Conservation (phyloP, 1,140 invertebrate genomes). For the Drosophila fuyamai region DNA sequence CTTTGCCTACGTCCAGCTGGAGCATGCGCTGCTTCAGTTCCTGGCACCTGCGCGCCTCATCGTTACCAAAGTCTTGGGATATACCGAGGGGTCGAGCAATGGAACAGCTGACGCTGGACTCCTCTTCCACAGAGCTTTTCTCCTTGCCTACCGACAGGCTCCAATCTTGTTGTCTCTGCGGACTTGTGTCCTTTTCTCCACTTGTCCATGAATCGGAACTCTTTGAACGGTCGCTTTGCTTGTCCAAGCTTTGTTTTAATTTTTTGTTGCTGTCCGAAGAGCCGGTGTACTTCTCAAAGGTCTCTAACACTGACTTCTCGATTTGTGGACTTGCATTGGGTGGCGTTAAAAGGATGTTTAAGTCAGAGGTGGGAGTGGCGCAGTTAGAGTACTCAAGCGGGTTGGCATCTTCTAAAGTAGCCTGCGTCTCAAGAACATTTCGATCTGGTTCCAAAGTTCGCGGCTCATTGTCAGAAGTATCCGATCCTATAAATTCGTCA, state of each 20-base stretch:
- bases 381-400: constrained; percentile 80
- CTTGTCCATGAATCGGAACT: constrained; percentile 89
- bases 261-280: constrained; percentile 63
- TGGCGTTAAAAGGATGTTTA: constrained; percentile 79
- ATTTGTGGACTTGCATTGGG: constrained; percentile 79
- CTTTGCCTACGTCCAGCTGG: constrained; percentile 64
- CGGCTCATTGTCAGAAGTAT: constrained; percentile 85
- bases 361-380: constrained; percentile 77
- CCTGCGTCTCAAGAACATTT: constrained; percentile 78
- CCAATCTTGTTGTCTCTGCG: constrained; percentile 77
- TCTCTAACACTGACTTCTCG: constrained; percentile 80
- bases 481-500: constrained; percentile 87
- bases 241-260: constrained; percentile 85
- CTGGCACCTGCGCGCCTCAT: constrained; percentile 85
- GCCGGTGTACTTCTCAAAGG: constrained; percentile 69
- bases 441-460: constrained; percentile 74
- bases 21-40: constrained; percentile 82
- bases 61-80: constrained; percentile 89
- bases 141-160: constrained; percentile 86
- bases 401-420: constrained; percentile 79
- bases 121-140: constrained; percentile 89
- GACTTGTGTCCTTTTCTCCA: constrained; percentile 87
- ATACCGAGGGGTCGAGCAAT: constrained; percentile 91
- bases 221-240: constrained; percentile 88
- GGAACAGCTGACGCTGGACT: constrained; percentile 91